Conservation (phyloP, 2,888 invertebrate species). For the Tigriopus californicus region DNA sequence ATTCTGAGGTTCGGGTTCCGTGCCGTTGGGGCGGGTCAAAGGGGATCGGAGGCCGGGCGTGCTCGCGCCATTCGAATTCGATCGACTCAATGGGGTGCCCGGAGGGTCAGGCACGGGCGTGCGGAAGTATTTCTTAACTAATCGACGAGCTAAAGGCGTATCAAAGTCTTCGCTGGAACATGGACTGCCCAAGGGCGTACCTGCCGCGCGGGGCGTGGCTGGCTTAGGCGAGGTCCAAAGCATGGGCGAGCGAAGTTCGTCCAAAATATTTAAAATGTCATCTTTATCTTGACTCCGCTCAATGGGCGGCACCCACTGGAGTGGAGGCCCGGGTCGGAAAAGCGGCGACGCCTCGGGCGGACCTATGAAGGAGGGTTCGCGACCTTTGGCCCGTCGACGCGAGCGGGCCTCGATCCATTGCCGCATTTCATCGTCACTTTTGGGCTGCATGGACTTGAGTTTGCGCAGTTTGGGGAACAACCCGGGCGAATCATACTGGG, state of each 20-base stretch:
- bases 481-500: constrained; percentile 4
- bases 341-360: neutral
- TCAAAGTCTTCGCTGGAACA: constrained; percentile 7
- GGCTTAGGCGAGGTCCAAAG: neutral
- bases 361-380: neutral
- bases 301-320: neutral
- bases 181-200: neutral
- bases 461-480: neutral
- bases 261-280: neutral
- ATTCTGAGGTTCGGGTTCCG: no score
- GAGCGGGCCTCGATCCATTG: neutral
- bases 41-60: no score
- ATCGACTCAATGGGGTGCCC: no score
- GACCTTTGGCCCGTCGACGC: neutral
- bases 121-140: neutral
- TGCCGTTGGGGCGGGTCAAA: no score
- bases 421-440: constrained; percentile 1
- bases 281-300: neutral
- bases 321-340: neutral
- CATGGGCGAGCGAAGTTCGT: neutral
- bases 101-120: no score
- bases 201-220: neutral
- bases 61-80: no score
- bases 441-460: neutral
- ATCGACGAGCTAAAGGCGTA: neutral